Base-by-base conservation (phyloP, 2,888 invertebrate genomes). In the Hypena proboscidalis region DNA sequence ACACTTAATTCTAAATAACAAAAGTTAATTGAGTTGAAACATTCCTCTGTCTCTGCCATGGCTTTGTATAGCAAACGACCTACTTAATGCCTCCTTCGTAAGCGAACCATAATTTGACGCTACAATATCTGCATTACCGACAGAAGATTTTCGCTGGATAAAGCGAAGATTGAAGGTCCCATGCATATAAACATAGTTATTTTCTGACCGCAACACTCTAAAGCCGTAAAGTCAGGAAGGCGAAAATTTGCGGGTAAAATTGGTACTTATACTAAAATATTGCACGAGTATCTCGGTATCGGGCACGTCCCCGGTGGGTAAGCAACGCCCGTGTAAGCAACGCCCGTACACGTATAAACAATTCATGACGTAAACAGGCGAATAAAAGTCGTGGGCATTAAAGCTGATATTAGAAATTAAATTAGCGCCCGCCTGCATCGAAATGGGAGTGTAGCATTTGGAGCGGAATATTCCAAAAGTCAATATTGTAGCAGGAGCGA, bases 401-500 rank as follows among this genome's bases (percentile, higher is more conserved):
- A 54, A 59, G 38, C 53, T 42, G 35, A 59, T 65, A 59, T 66
- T 53, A 52, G 47, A 54, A 50, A 57, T 60, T 51, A 60, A 60
- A 55, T 57, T 54, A 62, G 59, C 50, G 48, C 55, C 46, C 55
- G 42, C 51, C 52, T 57, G 50, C 53, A 54, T 53, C 56, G 61
- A 46, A 56, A 51, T 32, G 38, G 23, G 39, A 41, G 23, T 36
- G 53, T 42, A 49, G 34, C 40, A 55, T 53, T 67, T 54, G 64
- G 53, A 64, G 59, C 59, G 56, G 68, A 70, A 70, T 65, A 57
- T 70, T 71, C 57, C 51, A 55, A 62, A 67, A 70, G 73, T 77
- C 76, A 80, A 82, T 83, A 83, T 77, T 73, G 74, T 70, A 70
- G 69, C 56, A 70, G 67, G 61, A 69, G 70, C 65, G 67, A 67